Conservation (phyloP, 2,888 invertebrate genomes). For the Calameuta filiformis region DNA sequence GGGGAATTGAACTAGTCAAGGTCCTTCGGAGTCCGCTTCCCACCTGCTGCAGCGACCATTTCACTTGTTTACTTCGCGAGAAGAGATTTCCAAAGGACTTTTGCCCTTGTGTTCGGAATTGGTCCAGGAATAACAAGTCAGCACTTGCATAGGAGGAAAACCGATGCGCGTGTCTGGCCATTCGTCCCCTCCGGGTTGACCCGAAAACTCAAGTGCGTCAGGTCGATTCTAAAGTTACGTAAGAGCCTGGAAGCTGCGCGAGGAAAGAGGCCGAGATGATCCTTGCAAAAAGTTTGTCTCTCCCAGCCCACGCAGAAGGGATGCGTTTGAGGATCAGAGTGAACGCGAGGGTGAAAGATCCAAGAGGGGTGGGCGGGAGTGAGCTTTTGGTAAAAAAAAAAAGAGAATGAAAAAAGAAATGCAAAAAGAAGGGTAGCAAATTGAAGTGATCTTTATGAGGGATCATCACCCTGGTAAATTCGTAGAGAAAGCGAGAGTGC, state of each 20-base stretch:
- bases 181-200: too few species aligned
- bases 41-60: conserved; percentile 4
- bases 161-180: too few species aligned
- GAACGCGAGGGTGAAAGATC: not conserved
- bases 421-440: not conserved
- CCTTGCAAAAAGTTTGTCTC: not conserved
- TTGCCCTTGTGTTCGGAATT: not conserved
- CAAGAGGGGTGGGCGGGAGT: not conserved
- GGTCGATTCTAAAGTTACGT: not conserved
- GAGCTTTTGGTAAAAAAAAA: not conserved
- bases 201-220: not conserved
- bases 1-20: conserved; percentile 6
- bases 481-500: not conserved
- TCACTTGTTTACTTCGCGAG: conserved; percentile 8
- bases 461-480: not conserved
- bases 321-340: not conserved
- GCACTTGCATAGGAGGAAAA: not conserved
- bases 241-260: not conserved
- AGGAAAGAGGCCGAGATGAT: not conserved
- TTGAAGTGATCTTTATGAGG: not conserved
- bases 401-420: not conserved
- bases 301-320: not conserved
- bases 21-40: conserved; percentile 7
- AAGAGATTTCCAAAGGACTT: not conserved
- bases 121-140: not conserved